These are phyloP conservation scores for Drosophila carrolli DNA, from an alignment of 1,140 invertebrate genomes.

Conservation along the genomic window DNA sequence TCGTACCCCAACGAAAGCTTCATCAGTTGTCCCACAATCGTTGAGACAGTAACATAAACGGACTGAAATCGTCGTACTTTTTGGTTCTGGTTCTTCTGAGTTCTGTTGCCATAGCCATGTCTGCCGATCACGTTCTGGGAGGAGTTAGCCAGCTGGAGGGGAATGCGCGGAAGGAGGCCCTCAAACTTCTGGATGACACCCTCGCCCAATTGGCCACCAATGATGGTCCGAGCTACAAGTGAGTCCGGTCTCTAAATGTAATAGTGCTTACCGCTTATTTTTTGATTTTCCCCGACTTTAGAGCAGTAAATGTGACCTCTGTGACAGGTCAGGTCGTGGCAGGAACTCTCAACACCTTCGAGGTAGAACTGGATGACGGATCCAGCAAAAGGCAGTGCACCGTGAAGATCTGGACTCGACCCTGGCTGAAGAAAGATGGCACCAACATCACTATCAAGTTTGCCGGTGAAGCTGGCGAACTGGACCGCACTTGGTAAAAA, in stretches of 20 bases:
- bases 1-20: background rate
- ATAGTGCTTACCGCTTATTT: background rate
- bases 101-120: background rate
- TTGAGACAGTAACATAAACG: constrained; percentile 10
- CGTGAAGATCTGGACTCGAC: constrained; percentile 52
- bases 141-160: constrained; percentile 20
- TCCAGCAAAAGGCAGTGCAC: constrained; percentile 45
- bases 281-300: background rate
- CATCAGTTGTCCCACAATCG: constrained; percentile 12
- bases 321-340: constrained; percentile 59
- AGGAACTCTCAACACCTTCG: constrained; percentile 45
- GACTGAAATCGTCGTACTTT: constrained; percentile 1
- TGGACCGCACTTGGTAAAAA: constrained; percentile 48
- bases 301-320: constrained; percentile 49
- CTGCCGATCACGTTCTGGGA: background rate
- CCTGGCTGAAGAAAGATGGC: constrained; percentile 52
- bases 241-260: background rate
- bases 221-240: constrained; percentile 53
- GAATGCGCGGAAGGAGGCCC: constrained; percentile 9
- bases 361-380: constrained; percentile 57
- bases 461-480: constrained; percentile 37
- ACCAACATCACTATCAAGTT: constrained; percentile 61
- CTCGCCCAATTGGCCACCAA: constrained; percentile 32
- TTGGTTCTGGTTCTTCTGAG: constrained; percentile 9
- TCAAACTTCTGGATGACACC: constrained; percentile 15